Conservation (phyloP, 2,797 vertebrate species). For the Aplochiton taeniatus region DNA sequence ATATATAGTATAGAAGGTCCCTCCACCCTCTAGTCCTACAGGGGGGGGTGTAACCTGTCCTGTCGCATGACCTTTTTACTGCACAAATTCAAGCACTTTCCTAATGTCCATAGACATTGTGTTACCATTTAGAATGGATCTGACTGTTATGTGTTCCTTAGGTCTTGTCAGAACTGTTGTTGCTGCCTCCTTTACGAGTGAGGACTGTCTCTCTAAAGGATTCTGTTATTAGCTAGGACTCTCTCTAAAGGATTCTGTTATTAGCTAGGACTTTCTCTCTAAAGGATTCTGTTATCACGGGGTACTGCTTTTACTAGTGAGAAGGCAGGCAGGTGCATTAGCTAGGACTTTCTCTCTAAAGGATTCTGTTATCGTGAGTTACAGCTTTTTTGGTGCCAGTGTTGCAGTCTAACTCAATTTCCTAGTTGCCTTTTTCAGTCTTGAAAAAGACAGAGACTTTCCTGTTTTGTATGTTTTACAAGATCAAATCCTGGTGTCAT, state of each 20-base stretch:
- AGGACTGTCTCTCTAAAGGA: too few species aligned
- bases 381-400: slow-evolving; percentile 48
- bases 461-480: slow-evolving; percentile 27
- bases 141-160: slow-evolving; percentile 54
- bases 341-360: slow-evolving; percentile 24
- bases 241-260: too few species aligned
- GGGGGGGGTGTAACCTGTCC: slow-evolving; percentile 30
- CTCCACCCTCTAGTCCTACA: slow-evolving; percentile 31
- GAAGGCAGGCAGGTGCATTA: slow-evolving; percentile 22
- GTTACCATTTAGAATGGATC: slow-evolving; percentile 48
- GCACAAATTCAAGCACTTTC: slow-evolving; percentile 80
- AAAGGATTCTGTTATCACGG: too few species aligned
- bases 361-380: slow-evolving; percentile 29
- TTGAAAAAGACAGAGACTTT: slow-evolving; percentile 47
- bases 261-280: too few species aligned
- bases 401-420: slow-evolving; percentile 54
- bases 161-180: slow-evolving; percentile 49
- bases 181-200: slow-evolving; percentile 51
- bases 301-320: slow-evolving; percentile 44
- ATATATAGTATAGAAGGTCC: not conserved
- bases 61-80: slow-evolving; percentile 55
- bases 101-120: slow-evolving; percentile 50
- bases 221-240: too few species aligned
- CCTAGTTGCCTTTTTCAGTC: slow-evolving; percentile 71
- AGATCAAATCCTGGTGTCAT: slow-evolving; percentile 6